Base-by-base conservation (phyloP, 53 echinoderm and acorn worm genomes). In the Echinometra lucunter region DNA sequence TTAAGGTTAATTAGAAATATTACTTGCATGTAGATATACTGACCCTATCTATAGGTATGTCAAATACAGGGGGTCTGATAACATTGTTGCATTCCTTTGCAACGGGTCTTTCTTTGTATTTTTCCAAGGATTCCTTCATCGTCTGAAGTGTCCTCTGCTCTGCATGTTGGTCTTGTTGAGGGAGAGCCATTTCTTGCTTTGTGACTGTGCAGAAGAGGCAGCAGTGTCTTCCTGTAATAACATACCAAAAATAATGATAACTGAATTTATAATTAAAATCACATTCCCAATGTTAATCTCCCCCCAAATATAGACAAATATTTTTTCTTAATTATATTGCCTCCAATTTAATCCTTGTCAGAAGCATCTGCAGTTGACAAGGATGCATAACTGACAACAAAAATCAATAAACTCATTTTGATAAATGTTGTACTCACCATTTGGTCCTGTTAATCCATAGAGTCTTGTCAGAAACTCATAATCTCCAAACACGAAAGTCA, bases 401-500 rank as follows among this genome's bases (percentile, higher is more conserved):
- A 57, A 57, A 1, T 13, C 17, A 16, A 16, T 9, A 27, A 66
- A 66, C n/a, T n/a, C n/a, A n/a, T n/a, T n/a, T n/a, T n/a, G n/a
- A n/a, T n/a, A n/a, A n/a, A n/a, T n/a, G n/a, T n/a, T n/a, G n/a
- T 66, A 66, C 66, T 66, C 66, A 66, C 66, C 66, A 66, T 28
- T 66, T 25, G 28, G 27, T 25, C 27, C 66, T 66, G 66, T 18
- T 9, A 66, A 19, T 66, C 66, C 28, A 23, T 66, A 66, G 6
- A 66, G 9, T 19, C 66, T 66, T 1, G 27, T 25, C 27, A 66
- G 28, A 5, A 28, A 66, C n/a, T 66, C 66, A 5, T 66, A 66
- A 5, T 66, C 66, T 0, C 66, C 66, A n/a, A 66, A 28, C 6
- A 66, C 9, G 66, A 66, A 66, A 3, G n/a, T 66, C 66, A 28